A percentile compares a stretch with the other conserved stretches of the same genome.
phyloP scores from a whole-genome alignment of 2,113 vertebrate species.

The Pantherophis guttatus region DNA sequence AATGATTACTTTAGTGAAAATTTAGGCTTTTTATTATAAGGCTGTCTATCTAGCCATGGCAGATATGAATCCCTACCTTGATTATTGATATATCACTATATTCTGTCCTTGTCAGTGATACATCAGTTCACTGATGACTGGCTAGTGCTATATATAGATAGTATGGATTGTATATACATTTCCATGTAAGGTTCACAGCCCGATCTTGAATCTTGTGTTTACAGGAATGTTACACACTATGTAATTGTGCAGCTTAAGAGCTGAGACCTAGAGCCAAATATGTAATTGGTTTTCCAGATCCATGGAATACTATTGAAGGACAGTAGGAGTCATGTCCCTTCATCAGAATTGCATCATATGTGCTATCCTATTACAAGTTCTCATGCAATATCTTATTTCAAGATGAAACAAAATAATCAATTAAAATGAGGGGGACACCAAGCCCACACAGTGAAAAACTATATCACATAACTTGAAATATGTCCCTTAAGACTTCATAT shows the following conservation, averaged over 20 bases:
- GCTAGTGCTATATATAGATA: neutral
- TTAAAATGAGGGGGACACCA: neutral
- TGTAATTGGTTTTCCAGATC: neutral
- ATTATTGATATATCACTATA: neutral
- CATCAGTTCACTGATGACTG: neutral
- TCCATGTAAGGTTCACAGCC: neutral
- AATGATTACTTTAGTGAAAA: neutral
- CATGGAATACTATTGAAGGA: neutral
- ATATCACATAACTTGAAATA: neutral
- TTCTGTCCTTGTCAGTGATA: neutral
- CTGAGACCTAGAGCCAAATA: neutral
- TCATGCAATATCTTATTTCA: neutral
- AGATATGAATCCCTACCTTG: neutral
- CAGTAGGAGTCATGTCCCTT: neutral
- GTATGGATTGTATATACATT: neutral
- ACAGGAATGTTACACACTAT: neutral
- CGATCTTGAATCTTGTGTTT: neutral
- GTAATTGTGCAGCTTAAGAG: neutral
- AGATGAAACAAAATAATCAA: neutral
- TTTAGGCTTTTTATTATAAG: neutral
- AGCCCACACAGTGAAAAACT: neutral
- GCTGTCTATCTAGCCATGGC: neutral
- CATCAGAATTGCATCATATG: neutral
- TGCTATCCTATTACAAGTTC: neutral
- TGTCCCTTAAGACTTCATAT: neutral